Evolutionary conservation across 2,113 vertebrate genomes (phyloP), one percentile per base, ranked within the genome.

Genomic region (Etheostoma spectabile): DNA sequence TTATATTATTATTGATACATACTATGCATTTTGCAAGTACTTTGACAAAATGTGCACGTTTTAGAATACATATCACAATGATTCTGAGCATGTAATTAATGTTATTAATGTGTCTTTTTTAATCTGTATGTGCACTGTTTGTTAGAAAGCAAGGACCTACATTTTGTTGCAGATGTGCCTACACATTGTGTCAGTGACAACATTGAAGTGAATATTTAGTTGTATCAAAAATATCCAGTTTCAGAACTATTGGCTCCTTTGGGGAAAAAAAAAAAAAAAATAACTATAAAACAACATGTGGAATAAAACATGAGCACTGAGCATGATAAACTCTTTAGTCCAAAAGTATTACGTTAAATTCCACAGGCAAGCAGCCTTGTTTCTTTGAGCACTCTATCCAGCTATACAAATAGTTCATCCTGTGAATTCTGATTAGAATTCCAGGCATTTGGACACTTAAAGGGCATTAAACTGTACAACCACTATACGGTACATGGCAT

Each of bases 391-490:
- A 51, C 68, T 59, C 2, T 59, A 48, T 35, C 35, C 46, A 51
- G 45, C 53, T 70, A 14, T 49, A 55, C 24, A 63, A 73, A 84
- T 69, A 62, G n/a, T 74, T 59, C 42, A 61, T 24, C 19, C 38
- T 42, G 53, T 66, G 52, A 59, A 77, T 74, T 22, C 51, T 42
- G 19, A 81, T 69, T n/a, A 49, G 35, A 59, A 77, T 38, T 56
- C n/a, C 55, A 15, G 51, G 52, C 62, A 71, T 22, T 22, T 2
- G 24, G 61, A 67, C 57, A 30, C 65, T 68, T 57, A 86, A 33
- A 56, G 59, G 45, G 12, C 63, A 69, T 73, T 52, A 63, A 79
- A 64, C 75, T 63, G 56, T 48, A 74, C 68, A 67, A 18, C 30
- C 51, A 66, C 7, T 69, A 15, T 42, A 70, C n/a, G 48, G 45